Base-by-base conservation (phyloP, 1,140 invertebrate genomes). In the Trissolcus basalis region DNA sequence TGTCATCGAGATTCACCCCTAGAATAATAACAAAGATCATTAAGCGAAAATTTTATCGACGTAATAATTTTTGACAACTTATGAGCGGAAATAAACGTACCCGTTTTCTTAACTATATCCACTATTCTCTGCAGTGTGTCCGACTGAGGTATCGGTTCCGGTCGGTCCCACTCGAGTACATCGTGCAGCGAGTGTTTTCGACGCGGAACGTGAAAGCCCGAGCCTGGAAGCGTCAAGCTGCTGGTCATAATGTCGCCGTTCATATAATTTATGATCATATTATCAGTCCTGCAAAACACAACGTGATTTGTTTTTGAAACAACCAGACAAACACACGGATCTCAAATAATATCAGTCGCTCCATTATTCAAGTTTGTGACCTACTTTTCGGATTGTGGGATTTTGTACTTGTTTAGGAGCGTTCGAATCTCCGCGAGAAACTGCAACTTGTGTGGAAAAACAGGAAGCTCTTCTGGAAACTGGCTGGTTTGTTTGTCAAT, bases 401-500 rank as follows among this genome's bases (percentile, higher is more conserved):
- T 89, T 84, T 91, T 91, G 85, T 93, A 93, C 86, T 93, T 95
- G 80, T 94, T 93, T 70, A 97, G 88, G 55, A 95, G 89, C 73
- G 94, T 91, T 79, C 91, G 92, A 32, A 99, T 91, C 88, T 99
- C 97, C 48, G 93, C 90, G 69, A 94, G 92, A 75, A 99, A 94
- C 75, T 97, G 94, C 61, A 92, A 90, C 78, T 93, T 92, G 82
- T 98, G 94, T 0, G 98, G 98, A 88, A 99, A 98, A 49, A 92
- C 90, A 0, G 97, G 97, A 74, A 99, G 87, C 87, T 99, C 98
- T 89, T 99, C 98, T 0, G 98, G 97, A 78, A 97, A 90, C 86
- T 98, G 96, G 75, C 98, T 93, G 73, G 91, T 92, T 77, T 94
- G 94, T 74, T 94, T 95, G 87, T 99, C 98, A 70, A 99, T 95